Conservation (phyloP, 1,140 invertebrate species). For the Cydia amplana region DNA sequence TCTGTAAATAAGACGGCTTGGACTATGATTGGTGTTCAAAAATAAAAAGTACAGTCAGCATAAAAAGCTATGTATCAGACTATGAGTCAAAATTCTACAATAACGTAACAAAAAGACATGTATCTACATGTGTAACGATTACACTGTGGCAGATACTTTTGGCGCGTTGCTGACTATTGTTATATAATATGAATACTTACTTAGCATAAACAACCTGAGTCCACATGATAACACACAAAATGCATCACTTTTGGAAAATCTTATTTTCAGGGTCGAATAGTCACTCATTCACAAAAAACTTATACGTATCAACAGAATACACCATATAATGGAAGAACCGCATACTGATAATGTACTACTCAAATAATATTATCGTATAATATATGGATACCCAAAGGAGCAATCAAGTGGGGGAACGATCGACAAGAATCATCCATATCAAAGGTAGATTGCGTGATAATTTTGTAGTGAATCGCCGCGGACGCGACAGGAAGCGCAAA, state of each 20-base stretch:
- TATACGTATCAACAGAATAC: background rate
- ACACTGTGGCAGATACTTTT: too few species aligned
- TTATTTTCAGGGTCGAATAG: background rate
- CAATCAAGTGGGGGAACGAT: slow-evolving; percentile 43
- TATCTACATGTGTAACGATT: too few species aligned
- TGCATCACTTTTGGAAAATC: slow-evolving; percentile 45
- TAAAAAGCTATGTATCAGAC: too few species aligned
- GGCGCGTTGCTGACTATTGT: too few species aligned
- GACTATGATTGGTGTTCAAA: too few species aligned
- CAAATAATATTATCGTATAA: slow-evolving; percentile 59
- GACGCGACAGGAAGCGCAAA: slow-evolving; percentile 42
- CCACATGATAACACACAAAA: slow-evolving; percentile 57
- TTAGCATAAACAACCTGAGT: slow-evolving; percentile 64
- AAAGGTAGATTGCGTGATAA: slow-evolving; percentile 51
- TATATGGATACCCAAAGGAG: slow-evolving; percentile 47
- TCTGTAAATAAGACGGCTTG: too few species aligned
- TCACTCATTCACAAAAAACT: background rate
- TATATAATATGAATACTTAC: slow-evolving; percentile 48
- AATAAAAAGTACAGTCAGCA: too few species aligned
- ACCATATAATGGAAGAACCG: background rate
- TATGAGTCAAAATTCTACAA: too few species aligned
- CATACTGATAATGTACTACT: slow-evolving; percentile 42
- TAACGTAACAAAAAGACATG: too few species aligned
- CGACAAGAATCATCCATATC: slow-evolving; percentile 37
- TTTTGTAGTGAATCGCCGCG: slow-evolving; percentile 42